These are phyloP conservation scores for Amyelois transitella DNA, from an alignment of 1,140 invertebrate species.

Conservation along the genomic window DNA sequence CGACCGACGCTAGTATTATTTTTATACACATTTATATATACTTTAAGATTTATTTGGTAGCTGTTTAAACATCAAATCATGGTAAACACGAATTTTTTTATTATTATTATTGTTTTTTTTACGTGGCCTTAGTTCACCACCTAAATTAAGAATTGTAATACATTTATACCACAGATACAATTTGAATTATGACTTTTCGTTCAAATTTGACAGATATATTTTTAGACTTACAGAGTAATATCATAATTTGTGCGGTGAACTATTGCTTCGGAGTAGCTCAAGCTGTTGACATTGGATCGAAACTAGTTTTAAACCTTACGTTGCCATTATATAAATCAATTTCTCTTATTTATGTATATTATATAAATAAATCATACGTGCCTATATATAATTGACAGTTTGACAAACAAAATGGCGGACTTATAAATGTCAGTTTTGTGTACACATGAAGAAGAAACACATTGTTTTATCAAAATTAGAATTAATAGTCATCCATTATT, in stretches of 20 bases:
- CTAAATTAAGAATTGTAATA: neutral
- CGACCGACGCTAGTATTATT: neutral
- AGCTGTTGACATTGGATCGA: neutral
- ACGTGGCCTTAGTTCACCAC: neutral
- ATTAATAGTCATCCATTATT: too few relatives aligned
- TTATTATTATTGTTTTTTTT: neutral
- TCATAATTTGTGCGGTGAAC: neutral
- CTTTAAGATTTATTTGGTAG: conserved; percentile 14
- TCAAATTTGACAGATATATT: neutral
- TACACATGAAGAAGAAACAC: too few relatives aligned
- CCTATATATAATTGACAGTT: too few relatives aligned
- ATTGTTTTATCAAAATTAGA: too few relatives aligned
- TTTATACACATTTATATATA: conserved; percentile 2
- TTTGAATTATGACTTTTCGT: neutral
- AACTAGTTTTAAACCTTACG: too few relatives aligned
- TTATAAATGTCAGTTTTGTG: too few relatives aligned
- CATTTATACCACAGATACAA: too few relatives aligned
- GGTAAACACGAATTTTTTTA: conserved; percentile 1
- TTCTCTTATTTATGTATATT: neutral
- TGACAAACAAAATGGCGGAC: too few relatives aligned
- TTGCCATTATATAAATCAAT: neutral
- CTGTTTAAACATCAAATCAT: conserved; percentile 12
- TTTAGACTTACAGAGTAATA: neutral
- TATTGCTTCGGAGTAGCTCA: neutral
- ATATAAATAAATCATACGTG: too few relatives aligned